phyloP scores from a whole-genome alignment of 1,140 invertebrate genomes.

The Bicyclus anynana region DNA sequence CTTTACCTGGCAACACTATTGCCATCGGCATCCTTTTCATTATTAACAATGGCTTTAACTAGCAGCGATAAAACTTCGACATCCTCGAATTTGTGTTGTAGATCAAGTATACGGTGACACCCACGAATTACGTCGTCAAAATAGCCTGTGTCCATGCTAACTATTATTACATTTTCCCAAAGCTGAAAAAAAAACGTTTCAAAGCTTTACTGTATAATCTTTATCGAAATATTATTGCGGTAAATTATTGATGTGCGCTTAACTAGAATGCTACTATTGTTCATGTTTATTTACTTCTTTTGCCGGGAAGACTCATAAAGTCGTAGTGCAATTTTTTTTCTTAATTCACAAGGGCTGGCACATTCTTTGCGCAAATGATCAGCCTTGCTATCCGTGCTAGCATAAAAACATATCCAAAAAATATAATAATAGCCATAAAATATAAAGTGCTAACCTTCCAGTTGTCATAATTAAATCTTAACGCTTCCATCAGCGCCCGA shows the following conservation, averaged over 20 bases:
- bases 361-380: no score
- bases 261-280: no score
- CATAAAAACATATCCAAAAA: neutral
- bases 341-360: no score
- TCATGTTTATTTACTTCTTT: no score
- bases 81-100: slow-evolving; percentile 90
- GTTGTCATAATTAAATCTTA: slow-evolving; percentile 96
- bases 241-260: no score
- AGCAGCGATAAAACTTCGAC: slow-evolving; percentile 86
- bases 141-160: slow-evolving; percentile 86
- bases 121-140: slow-evolving; percentile 89
- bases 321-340: no score
- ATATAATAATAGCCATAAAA: neutral
- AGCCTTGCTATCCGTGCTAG: neutral
- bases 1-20: slow-evolving; percentile 68
- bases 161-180: slow-evolving; percentile 96
- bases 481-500: slow-evolving; percentile 89
- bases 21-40: slow-evolving; percentile 79
- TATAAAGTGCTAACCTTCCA: slow-evolving; percentile 90
- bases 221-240: no score
- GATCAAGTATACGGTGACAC: slow-evolving; percentile 89
- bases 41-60: slow-evolving; percentile 83
- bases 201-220: no score
- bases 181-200: slow-evolving; percentile 63
- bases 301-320: no score